phyloP scores from a whole-genome alignment of 2,113 vertebrate genomes.

The Isurus oxyrinchus region DNA sequence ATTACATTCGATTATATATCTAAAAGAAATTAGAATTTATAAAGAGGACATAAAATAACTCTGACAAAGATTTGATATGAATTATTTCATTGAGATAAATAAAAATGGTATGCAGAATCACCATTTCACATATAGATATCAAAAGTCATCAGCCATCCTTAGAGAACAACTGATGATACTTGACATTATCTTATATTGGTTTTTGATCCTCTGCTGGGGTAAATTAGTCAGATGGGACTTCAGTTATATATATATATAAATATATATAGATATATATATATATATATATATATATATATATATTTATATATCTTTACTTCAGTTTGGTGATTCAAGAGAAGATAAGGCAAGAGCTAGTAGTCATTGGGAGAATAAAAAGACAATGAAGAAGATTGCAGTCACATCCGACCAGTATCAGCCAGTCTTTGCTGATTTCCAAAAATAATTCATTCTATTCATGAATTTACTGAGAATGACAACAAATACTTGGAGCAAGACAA shows the following conservation, averaged over 20 bases:
- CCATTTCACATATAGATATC: not conserved
- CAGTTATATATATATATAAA: no score
- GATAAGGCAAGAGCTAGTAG: not conserved
- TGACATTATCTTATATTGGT: not conserved
- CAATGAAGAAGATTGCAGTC: not conserved
- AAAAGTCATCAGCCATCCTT: not conserved
- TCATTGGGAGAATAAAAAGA: not conserved
- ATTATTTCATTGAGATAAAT: not conserved
- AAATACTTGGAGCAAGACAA: not conserved
- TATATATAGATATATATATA: no score
- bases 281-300: no score
- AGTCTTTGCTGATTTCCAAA: not conserved
- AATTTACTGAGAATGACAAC: not conserved
- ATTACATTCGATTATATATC: not conserved
- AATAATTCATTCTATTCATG: not conserved
- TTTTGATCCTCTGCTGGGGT: not conserved
- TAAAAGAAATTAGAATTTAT: not conserved
- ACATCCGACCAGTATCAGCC: not conserved
- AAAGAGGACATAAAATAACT: not conserved
- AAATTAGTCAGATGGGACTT: conserved; percentile 8
- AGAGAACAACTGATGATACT: not conserved
- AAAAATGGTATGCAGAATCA: not conserved
- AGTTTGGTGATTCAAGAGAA: not conserved
- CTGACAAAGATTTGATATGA: not conserved
- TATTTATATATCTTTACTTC: no score